Evolutionary conservation across 2,113 vertebrate species (phyloP).

Genomic region (Zingel zingel): DNA sequence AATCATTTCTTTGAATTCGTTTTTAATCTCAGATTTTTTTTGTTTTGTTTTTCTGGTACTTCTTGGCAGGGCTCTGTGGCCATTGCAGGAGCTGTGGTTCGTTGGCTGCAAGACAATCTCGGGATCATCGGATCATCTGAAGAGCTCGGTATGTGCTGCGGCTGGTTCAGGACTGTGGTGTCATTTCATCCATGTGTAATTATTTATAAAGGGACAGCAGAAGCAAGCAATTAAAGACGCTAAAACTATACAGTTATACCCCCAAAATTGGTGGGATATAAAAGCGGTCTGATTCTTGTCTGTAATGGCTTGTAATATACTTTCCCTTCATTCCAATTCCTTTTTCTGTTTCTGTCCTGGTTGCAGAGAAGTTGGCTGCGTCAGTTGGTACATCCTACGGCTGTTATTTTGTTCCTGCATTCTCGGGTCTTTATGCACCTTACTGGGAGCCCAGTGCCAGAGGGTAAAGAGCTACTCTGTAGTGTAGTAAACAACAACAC

Average conservation of each 20-base stretch:
- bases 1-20: no score
- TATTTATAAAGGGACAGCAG: neutral
- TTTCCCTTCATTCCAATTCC: neutral
- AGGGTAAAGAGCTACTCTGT: constrained; percentile 82
- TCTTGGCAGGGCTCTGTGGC: constrained; percentile 93
- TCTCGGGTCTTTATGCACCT: constrained; percentile 95
- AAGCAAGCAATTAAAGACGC: neutral
- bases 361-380: constrained; percentile 91
- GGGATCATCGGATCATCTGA: constrained; percentile 89
- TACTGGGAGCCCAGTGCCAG: constrained; percentile 97
- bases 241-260: neutral
- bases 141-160: constrained; percentile 89
- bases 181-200: neutral
- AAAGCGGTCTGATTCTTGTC: neutral
- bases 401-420: constrained; percentile 96
- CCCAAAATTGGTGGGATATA: neutral
- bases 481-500: neutral
- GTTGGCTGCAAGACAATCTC: constrained; percentile 97
- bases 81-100: constrained; percentile 95
- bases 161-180: neutral
- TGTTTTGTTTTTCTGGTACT: neutral
- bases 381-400: constrained; percentile 93
- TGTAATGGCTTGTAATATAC: neutral
- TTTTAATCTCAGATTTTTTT: neutral
- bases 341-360: neutral